Percentiles rank a stretch among this genome's conserved stretches.
Evolutionary conservation across 2,113 vertebrate genomes (phyloP).

Genomic region (Sorex araneus): DNA sequence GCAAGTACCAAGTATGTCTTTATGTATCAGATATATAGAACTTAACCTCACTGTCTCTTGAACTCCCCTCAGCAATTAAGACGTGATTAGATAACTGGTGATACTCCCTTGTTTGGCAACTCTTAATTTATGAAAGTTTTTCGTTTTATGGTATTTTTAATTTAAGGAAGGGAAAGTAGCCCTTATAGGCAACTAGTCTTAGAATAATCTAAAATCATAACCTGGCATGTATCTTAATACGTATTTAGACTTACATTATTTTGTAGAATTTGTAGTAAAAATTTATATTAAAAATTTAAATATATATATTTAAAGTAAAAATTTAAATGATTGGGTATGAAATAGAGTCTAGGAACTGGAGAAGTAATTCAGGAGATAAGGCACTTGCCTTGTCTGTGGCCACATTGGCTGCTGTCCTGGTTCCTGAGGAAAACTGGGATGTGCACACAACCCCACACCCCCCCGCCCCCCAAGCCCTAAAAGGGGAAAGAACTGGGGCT

Average conservation of each 20-base stretch:
- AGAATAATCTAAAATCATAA: background rate
- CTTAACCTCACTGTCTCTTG: background rate
- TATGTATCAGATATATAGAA: background rate
- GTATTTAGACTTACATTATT: background rate
- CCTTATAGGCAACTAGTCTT: background rate
- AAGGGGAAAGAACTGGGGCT: too few species aligned
- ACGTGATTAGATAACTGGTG: background rate
- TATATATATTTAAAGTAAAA: too few species aligned
- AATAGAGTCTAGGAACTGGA: too few species aligned
- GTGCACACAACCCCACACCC: too few species aligned
- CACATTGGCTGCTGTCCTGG: too few species aligned
- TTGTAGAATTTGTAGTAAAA: constrained; percentile 1
- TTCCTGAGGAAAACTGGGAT: too few species aligned
- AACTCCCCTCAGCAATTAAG: background rate
- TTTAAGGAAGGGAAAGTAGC: constrained; percentile 36
- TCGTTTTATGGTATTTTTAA: constrained; percentile 13
- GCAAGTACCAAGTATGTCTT: background rate
- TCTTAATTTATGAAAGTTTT: constrained; percentile 31
- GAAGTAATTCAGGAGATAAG: too few species aligned
- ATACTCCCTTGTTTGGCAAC: background rate
- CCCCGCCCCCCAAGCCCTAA: too few species aligned
- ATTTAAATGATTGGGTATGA: background rate
- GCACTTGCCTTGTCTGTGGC: too few species aligned
- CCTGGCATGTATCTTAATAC: background rate
- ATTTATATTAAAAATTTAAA: too few species aligned